phyloP scores from a whole-genome alignment of 2,888 invertebrate species.

The Amiota mariae region DNA sequence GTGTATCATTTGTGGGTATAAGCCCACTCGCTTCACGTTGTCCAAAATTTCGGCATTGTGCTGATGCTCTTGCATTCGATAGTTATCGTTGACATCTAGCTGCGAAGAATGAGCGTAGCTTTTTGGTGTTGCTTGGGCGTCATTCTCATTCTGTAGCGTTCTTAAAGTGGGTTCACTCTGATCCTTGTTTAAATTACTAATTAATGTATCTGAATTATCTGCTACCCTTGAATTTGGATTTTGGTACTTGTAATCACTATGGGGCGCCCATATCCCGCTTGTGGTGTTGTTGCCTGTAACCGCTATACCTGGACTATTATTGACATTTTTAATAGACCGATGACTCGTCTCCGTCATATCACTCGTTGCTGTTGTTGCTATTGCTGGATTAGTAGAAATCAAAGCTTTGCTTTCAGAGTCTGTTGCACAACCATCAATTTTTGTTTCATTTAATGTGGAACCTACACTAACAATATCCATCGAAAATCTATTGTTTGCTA shows the following conservation, averaged over 20 bases:
- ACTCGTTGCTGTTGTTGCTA: slow-evolving; percentile 45
- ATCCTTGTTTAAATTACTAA: slow-evolving; percentile 3
- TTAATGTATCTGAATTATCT: slow-evolving; percentile 12
- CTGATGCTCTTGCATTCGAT: slow-evolving; percentile 38
- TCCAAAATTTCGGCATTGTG: slow-evolving; percentile 50
- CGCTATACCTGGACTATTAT: too few relatives aligned
- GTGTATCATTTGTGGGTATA: slow-evolving; percentile 38
- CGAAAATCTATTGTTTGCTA: slow-evolving; percentile 24
- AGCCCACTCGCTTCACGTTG: slow-evolving; percentile 47
- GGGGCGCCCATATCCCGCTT: slow-evolving; percentile 53
- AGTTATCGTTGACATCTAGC: slow-evolving; percentile 1
- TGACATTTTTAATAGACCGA: too few relatives aligned
- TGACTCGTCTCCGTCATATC: slow-evolving; percentile 35
- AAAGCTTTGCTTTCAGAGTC: slow-evolving; percentile 51
- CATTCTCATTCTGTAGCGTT: background rate
- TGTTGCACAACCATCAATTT: slow-evolving; percentile 61
- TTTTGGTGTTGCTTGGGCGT: slow-evolving; percentile 3
- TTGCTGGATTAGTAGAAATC: slow-evolving; percentile 55
- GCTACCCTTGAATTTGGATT: background rate
- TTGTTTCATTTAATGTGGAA: slow-evolving; percentile 42
- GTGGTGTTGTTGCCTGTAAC: too few relatives aligned
- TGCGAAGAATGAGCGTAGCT: slow-evolving; percentile 11
- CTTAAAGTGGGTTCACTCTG: background rate
- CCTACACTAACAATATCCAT: slow-evolving; percentile 34
- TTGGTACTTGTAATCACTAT: slow-evolving; percentile 45